Base-by-base conservation (phyloP, 2,113 vertebrate genomes). In the Nesoenas mayeri region DNA sequence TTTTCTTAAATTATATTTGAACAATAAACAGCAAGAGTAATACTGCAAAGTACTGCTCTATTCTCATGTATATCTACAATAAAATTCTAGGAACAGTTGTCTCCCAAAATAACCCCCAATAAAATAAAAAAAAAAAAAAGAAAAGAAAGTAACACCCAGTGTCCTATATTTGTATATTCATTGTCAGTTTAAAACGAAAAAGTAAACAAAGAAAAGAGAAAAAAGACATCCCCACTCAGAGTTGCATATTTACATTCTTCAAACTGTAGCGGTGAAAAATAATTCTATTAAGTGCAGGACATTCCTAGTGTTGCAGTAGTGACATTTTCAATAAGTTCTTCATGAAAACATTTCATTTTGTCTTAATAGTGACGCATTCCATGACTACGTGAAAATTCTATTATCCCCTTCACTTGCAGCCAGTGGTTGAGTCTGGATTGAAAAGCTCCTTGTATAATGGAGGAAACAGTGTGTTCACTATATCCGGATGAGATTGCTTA, bases 241-340 rank as follows among this genome's bases (percentile, higher is more conserved):
- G 98, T 98, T 98, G 97, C 97, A 96, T 99, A 99, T 99, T 98
- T 99, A 99, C 99, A 99, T 99, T 99, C 99, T 99, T 99, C 98
- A 99, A 99, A 99, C 99, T 99, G 99, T 99, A 99, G 98, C 99
- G 99, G 99, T 99, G 99, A 99, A 99, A 98, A 98, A 98, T 98
- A 98, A 98, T 98, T 98, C 98, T 98, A 97, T 98, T 99, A 99
- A 99, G 99, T 99, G 99, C 99, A 99, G 99, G 98, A 99, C 99
- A 99, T 99, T 99, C 99, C 99, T 99, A 99, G 98, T 98, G 98
- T 99, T 99, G 98, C 97, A 98, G 99, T 98, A 98, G 98, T 98
- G 98, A 98, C 97, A 93, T 97, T 97, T 98, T 96, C 73, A 97
- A 73, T 94, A 97, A 98, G 98, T 98, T 95, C 98, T 98, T 97